Evolutionary conservation across 2,797 vertebrate genomes (phyloP).

Genomic region (Dallia pectoralis): DNA sequence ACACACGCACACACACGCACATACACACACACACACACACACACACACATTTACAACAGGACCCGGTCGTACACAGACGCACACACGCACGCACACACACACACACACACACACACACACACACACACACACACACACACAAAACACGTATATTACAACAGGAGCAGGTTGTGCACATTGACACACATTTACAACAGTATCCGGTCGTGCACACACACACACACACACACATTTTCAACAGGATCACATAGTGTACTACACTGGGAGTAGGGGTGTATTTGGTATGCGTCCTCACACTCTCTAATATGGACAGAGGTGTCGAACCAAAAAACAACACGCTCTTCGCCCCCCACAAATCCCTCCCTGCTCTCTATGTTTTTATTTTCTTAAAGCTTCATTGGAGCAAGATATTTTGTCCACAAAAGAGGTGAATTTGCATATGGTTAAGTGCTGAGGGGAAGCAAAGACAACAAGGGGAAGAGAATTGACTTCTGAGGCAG

Average conservation of each 20-base stretch:
- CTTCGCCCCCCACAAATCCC: conserved; percentile 9
- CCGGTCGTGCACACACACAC: too few relatives aligned
- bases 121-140: too few relatives aligned
- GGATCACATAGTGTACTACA: neutral
- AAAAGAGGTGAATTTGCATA: conserved; percentile 52
- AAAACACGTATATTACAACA: too few relatives aligned
- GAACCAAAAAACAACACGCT: conserved; percentile 50
- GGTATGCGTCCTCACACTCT: conserved; percentile 14
- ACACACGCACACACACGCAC: too few relatives aligned
- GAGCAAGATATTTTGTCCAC: conserved; percentile 53
- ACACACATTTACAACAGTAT: too few relatives aligned
- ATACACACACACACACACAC: too few relatives aligned
- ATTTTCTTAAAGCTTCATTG: conserved; percentile 54
- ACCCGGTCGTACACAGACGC: too few relatives aligned
- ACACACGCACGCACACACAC: too few relatives aligned
- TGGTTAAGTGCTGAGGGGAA: conserved; percentile 40
- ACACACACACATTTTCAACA: neutral
- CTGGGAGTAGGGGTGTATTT: too few relatives aligned
- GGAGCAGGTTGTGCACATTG: too few relatives aligned
- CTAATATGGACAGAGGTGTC: conserved; percentile 34
- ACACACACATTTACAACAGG: neutral
- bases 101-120: too few relatives aligned
- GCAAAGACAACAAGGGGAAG: conserved; percentile 39
- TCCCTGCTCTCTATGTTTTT: conserved; percentile 42
- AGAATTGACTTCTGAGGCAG: conserved; percentile 10